Evolutionary conservation across 2,888 invertebrate genomes (phyloP).

Genomic region (Lysandra bellargus): DNA sequence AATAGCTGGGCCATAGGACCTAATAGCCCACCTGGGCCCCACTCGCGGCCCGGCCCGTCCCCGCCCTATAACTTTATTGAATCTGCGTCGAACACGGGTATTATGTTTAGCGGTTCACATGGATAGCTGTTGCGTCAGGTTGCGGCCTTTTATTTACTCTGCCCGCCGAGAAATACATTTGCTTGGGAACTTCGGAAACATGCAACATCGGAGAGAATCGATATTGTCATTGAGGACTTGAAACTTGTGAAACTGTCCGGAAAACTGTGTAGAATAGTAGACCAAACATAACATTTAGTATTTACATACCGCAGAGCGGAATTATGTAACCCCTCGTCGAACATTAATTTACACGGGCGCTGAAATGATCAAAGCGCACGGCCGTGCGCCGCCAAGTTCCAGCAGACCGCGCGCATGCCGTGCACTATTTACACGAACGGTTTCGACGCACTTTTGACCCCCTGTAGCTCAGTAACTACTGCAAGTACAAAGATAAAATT

Average conservation of each 20-base stretch:
- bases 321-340: not conserved
- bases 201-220: not conserved
- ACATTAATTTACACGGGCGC: not conserved
- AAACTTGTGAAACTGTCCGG: not conserved
- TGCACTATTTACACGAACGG: too few relatives aligned
- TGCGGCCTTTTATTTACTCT: not conserved
- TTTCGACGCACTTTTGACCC: too few relatives aligned
- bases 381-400: too few relatives aligned
- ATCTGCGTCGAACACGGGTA: constrained; percentile 34
- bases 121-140: constrained; percentile 34
- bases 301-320: not conserved
- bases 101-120: constrained; percentile 48
- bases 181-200: not conserved
- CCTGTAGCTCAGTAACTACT: too few relatives aligned
- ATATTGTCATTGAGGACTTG: too few relatives aligned
- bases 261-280: not conserved
- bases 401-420: too few relatives aligned
- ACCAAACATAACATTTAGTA: not conserved
- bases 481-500: too few relatives aligned
- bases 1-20: constrained; percentile 66
- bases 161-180: not conserved
- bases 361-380: not conserved
- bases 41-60: constrained; percentile 66
- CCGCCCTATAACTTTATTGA: constrained; percentile 67
- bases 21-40: constrained; percentile 74